A percentile compares a stretch with the other conserved stretches of the same genome.
Evolutionary conservation across 2,797 vertebrate species (phyloP).

Genomic region (Odontamblyopus rebecca): DNA sequence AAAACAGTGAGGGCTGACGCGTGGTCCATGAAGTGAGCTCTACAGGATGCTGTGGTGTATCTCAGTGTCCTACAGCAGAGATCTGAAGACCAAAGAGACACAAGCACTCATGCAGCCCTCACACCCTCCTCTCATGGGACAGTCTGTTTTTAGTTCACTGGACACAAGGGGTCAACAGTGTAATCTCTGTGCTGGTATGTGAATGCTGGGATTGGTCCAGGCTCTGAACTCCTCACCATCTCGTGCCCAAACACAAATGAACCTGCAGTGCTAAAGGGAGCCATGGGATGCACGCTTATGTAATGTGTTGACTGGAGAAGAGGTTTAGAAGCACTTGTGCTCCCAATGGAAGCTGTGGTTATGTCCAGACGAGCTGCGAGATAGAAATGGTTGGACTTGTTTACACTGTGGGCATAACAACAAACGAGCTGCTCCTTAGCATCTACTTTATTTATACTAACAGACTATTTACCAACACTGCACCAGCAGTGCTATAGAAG

Average conservation of each 20-base stretch:
- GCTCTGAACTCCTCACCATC: conserved; percentile 67
- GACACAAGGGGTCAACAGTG: conserved; percentile 81
- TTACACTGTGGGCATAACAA: conserved; percentile 15
- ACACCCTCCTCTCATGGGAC: conserved; percentile 68
- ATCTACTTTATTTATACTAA: neutral
- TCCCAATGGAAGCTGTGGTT: conserved; percentile 31
- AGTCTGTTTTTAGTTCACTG: conserved; percentile 83
- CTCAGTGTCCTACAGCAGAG: conserved; percentile 46
- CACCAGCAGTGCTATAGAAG: neutral
- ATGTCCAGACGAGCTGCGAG: conserved; percentile 2
- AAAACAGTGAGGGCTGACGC: neutral
- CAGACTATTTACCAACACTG: neutral
- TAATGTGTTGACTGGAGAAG: conserved; percentile 15
- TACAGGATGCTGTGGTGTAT: conserved; percentile 21
- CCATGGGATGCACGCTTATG: conserved; percentile 14
- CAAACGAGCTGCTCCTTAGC: neutral
- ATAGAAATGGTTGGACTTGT: neutral
- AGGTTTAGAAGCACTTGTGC: conserved; percentile 37
- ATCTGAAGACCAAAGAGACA: conserved; percentile 78
- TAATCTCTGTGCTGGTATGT: conserved; percentile 85
- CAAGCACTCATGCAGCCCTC: conserved; percentile 22
- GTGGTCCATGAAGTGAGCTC: conserved; percentile 20
- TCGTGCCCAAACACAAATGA: conserved; percentile 77
- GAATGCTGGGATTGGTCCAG: conserved; percentile 75
- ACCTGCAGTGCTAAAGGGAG: conserved; percentile 58